Evolutionary conservation across 2,888 invertebrate genomes (phyloP).

Genomic region (Xylophagus ater): DNA sequence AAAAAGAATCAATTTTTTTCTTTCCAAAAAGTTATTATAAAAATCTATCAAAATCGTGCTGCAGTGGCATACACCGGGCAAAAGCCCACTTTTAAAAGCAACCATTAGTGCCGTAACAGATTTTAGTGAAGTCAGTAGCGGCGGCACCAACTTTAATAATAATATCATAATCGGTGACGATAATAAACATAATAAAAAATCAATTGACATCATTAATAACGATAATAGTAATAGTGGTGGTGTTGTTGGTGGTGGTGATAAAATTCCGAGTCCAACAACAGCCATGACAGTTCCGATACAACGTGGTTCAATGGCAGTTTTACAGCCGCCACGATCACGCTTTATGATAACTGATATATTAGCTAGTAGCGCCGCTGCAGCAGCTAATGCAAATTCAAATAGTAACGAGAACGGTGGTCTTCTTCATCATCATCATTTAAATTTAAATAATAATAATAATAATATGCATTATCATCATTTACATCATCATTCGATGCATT

Average conservation of each 20-base stretch:
- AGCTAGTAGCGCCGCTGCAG: constrained; percentile 46
- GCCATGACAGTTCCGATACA: constrained; percentile 40
- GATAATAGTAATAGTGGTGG: constrained; percentile 32
- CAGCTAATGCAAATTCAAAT: constrained; percentile 19
- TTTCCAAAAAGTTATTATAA: constrained; percentile 2
- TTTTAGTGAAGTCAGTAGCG: constrained; percentile 23
- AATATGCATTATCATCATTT: constrained; percentile 18
- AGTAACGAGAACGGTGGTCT: constrained; percentile 9
- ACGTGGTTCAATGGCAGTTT: constrained; percentile 44
- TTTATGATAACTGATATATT: constrained; percentile 88
- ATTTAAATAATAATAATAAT: constrained; percentile 13
- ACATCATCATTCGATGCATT: constrained; percentile 26
- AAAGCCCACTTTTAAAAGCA: constrained; percentile 19
- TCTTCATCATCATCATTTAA: constrained; percentile 8
- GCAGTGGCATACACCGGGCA: constrained; percentile 21
- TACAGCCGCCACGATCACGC: constrained; percentile 60
- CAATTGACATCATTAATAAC: constrained; percentile 19
- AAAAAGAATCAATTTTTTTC: neutral
- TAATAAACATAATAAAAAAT: neutral
- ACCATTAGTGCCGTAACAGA: constrained; percentile 18
- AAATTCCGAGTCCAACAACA: constrained; percentile 25
- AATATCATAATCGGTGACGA: too few species aligned
- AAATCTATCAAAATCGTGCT: constrained; percentile 21
- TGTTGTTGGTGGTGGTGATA: constrained; percentile 26
- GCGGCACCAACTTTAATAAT: too few species aligned